Evolutionary conservation across 2,888 invertebrate species (phyloP).

Genomic region (Chorisops tibialis): DNA sequence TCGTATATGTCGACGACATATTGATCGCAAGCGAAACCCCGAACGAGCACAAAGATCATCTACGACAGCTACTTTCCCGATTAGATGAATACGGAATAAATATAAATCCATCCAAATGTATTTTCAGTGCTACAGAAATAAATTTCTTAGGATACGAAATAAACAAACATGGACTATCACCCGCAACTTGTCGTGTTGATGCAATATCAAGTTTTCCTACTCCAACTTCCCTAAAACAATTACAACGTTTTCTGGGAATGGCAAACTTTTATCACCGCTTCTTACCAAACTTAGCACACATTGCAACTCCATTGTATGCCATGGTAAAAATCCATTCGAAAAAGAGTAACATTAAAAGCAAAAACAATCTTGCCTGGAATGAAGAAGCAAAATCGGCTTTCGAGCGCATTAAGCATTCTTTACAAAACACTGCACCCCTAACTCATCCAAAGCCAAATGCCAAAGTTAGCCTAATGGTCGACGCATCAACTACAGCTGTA

Average conservation of each 20-base stretch:
- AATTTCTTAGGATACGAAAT: neutral
- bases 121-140: neutral
- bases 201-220: constrained; percentile 2
- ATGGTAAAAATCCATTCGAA: no score
- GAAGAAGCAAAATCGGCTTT: neutral
- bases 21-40: constrained; percentile 22
- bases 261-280: constrained; percentile 31
- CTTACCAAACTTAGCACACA: constrained; percentile 31
- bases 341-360: no score
- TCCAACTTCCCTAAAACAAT: constrained; percentile 10
- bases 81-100: neutral
- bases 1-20: constrained; percentile 32
- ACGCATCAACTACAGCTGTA: no score
- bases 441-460: no score
- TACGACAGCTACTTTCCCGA: neutral
- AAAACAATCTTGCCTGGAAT: neutral
- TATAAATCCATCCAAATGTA: neutral
- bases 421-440: constrained; percentile 38
- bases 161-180: neutral
- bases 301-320: no score
- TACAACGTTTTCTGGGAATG: constrained; percentile 31
- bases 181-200: neutral
- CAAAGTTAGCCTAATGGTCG: no score
- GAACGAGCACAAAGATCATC: neutral
- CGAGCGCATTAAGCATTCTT: constrained; percentile 3